Evolutionary conservation across 2,888 invertebrate species (phyloP).

Genomic region (Cepaea hortensis): DNA sequence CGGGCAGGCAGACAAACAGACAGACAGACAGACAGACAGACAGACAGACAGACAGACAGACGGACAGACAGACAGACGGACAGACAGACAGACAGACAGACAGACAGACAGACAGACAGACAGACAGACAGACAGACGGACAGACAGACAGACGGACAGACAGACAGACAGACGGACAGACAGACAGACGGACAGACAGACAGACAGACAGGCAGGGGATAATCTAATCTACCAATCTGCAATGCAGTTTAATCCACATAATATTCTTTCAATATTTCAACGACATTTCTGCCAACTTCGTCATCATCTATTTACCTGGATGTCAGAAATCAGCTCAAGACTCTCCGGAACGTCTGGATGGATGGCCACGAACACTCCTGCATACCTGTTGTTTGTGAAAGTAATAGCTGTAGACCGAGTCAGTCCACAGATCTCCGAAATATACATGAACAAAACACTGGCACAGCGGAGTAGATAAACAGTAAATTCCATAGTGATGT

Average conservation of each 20-base stretch:
- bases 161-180: not conserved
- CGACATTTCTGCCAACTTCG: too few species aligned
- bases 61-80: not conserved
- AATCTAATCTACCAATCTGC: not conserved
- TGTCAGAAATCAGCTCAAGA: slow-evolving; percentile 52
- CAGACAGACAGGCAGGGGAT: not conserved
- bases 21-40: too few species aligned
- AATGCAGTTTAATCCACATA: too few species aligned
- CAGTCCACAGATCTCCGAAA: not conserved
- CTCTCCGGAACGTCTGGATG: slow-evolving; percentile 60
- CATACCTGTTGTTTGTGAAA: slow-evolving; percentile 63
- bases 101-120: not conserved
- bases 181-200: too few species aligned
- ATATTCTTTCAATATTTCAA: too few species aligned
- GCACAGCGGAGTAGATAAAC: not conserved
- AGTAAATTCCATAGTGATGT: not conserved
- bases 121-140: too few species aligned
- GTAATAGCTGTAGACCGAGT: slow-evolving; percentile 55
- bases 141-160: not conserved
- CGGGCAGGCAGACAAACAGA: too few species aligned
- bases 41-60: too few species aligned
- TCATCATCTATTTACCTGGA: slow-evolving; percentile 32
- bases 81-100: not conserved
- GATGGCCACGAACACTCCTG: slow-evolving; percentile 61
- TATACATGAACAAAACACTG: not conserved